phyloP scores from a whole-genome alignment of 2,797 vertebrate genomes.

The Eulemur albifrons region DNA sequence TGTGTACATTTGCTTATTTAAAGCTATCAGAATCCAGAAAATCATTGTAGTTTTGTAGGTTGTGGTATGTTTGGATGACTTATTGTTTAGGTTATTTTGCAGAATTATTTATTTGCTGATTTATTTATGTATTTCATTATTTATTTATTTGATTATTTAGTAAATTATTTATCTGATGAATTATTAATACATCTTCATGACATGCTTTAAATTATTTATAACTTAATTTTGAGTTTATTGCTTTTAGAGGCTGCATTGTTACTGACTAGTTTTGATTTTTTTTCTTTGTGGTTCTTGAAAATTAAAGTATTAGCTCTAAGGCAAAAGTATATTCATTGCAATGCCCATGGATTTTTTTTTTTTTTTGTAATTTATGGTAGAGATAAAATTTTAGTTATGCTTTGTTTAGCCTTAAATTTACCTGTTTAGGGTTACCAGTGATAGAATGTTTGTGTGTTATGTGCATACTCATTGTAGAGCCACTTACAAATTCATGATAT shows the following conservation, averaged over 20 bases:
- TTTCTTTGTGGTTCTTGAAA: slow-evolving; percentile 92
- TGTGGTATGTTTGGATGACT: slow-evolving; percentile 90
- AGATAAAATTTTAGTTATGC: slow-evolving; percentile 75
- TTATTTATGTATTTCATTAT: slow-evolving; percentile 99
- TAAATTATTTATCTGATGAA: slow-evolving; percentile 99
- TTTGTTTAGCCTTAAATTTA: slow-evolving; percentile 74
- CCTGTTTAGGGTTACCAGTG: slow-evolving; percentile 62
- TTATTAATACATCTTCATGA: slow-evolving; percentile 99
- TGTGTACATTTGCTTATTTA: slow-evolving; percentile 89
- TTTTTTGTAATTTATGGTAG: slow-evolving; percentile 85
- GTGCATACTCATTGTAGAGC: slow-evolving; percentile 17
- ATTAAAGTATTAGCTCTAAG: slow-evolving; percentile 95
- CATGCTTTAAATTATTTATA: slow-evolving; percentile 98
- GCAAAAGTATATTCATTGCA: slow-evolving; percentile 89
- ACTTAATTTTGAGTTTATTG: slow-evolving; percentile 99
- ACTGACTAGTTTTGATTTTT: slow-evolving; percentile 93
- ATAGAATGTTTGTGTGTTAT: slow-evolving; percentile 34
- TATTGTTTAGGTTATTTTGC: slow-evolving; percentile 91
- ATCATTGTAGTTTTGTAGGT: slow-evolving; percentile 86
- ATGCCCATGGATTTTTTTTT: slow-evolving; percentile 85
- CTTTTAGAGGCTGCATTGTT: slow-evolving; percentile 97
- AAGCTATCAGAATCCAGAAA: slow-evolving; percentile 88
- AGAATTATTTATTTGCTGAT: slow-evolving; percentile 97
- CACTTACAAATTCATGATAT: slow-evolving; percentile 31
- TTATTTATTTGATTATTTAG: slow-evolving; percentile 99